Evolutionary conservation across 2,797 vertebrate genomes (phyloP), one percentile per base, ranked within the genome.

Genomic region (Halcyon smyrnensis): DNA sequence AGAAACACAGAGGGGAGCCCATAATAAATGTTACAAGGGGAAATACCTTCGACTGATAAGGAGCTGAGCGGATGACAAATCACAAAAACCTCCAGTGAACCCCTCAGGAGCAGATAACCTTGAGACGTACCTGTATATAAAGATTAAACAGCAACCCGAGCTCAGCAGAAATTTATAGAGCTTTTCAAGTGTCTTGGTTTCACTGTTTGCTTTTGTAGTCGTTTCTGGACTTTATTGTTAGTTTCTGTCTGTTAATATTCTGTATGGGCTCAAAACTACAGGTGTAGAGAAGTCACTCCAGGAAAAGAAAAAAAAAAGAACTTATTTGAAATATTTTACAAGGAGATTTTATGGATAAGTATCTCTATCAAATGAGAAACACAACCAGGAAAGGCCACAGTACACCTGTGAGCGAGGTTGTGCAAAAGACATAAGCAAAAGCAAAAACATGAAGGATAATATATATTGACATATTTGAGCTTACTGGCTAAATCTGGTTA

Each of bases 51-150:
- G 41, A 57, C 75, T 97, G 97, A 98, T 97, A 98, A 98, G 97
- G 94, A 97, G 93, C 65, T 43, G 86, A 96, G 94, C 27, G 5
- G 96, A 93, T 85, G 91, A 95, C 96, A 96, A 97, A 95, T 95
- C 85, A 67, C 83, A 74, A 94, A 97, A 69, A 78, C 93, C 73
- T 96, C 34, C 41, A 39, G 34, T 59, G 84, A 93, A 90, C 79
- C 96, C 95, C 97, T 97, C 95, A 85, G 94, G 87, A 97, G 83
- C 77, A 96, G 98, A 98, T 98, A 98, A 98, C 98, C 98, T 98
- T 98, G 97, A 96, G 96, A 93, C 21, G 94, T 96, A 97, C 97
- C 96, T 97, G 89, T 87, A 96, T 87, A 95, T 97, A 98, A 98
- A 98, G 98, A 98, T 98, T 98, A 98, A 98, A 97, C 91, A 71